Conservation (phyloP, 2,113 vertebrate species). For the Pangasianodon gigas region DNA sequence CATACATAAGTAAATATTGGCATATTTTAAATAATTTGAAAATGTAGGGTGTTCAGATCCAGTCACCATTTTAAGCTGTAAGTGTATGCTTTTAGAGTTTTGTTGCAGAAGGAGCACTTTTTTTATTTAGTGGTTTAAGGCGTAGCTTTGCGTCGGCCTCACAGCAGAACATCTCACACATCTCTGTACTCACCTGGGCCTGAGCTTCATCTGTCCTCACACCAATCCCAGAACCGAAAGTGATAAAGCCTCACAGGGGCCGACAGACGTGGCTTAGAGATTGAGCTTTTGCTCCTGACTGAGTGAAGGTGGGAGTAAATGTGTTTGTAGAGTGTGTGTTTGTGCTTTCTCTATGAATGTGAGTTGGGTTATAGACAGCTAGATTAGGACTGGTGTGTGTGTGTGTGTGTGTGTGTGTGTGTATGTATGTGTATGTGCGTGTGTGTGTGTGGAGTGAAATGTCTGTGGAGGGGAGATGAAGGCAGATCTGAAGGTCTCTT, state of each 20-base stretch:
- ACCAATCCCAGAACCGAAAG: slow-evolving; percentile 38
- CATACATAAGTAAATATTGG: background rate
- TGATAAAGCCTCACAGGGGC: slow-evolving; percentile 43
- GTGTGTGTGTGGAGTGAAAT: slow-evolving; percentile 59
- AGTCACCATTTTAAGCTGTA: background rate
- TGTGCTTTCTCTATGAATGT: slow-evolving; percentile 28
- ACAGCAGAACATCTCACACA: slow-evolving; percentile 6
- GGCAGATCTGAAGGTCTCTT: slow-evolving; percentile 64
- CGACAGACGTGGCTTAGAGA: slow-evolving; percentile 8
- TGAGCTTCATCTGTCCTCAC: background rate
- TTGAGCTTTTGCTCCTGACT: slow-evolving; percentile 6
- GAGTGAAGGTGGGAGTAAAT: slow-evolving; percentile 29
- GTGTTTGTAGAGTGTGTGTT: slow-evolving; percentile 60
- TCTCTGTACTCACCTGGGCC: slow-evolving; percentile 20
- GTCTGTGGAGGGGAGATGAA: slow-evolving; percentile 71
- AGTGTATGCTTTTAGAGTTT: background rate
- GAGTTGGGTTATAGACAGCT: slow-evolving; percentile 37
- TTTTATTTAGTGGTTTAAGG: background rate
- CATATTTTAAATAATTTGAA: slow-evolving; percentile 70
- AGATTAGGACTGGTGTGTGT: slow-evolving; percentile 34
- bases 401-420: slow-evolving; percentile 44
- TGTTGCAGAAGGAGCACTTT: background rate
- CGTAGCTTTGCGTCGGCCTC: background rate
- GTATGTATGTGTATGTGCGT: slow-evolving; percentile 38
- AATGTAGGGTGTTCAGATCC: background rate